phyloP scores from a whole-genome alignment of 37 sponge, comb jelly and placozoan genomes.

The Halisarca cf. caerulea region DNA sequence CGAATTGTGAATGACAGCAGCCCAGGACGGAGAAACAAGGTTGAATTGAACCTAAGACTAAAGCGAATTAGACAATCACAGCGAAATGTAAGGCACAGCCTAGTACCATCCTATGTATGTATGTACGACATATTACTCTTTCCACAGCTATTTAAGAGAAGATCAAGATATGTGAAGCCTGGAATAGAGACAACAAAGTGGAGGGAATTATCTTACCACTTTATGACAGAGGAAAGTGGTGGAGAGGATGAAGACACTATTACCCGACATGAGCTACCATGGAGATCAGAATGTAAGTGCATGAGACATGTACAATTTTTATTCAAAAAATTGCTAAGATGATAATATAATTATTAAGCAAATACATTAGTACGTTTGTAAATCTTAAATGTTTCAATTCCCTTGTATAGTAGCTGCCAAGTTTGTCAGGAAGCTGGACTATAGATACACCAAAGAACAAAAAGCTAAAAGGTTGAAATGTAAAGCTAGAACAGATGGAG shows the following conservation, averaged over 20 bases:
- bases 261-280: not conserved
- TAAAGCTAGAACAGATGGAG: too few relatives aligned
- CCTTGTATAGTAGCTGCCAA: too few relatives aligned
- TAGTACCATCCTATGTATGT: too few relatives aligned
- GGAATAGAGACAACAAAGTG: not conserved
- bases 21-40: not conserved
- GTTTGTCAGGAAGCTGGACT: too few relatives aligned
- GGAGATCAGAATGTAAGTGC: slow-evolving; percentile 21
- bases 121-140: not conserved
- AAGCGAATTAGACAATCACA: not conserved
- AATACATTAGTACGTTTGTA: too few relatives aligned
- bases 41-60: not conserved
- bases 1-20: slow-evolving; percentile 1
- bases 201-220: slow-evolving; percentile 1
- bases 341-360: too few relatives aligned
- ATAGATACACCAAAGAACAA: too few relatives aligned
- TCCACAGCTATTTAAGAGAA: slow-evolving; percentile 9
- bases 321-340: too few relatives aligned
- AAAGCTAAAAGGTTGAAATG: too few relatives aligned
- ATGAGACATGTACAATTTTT: too few relatives aligned
- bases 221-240: slow-evolving; percentile 24
- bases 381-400: too few relatives aligned
- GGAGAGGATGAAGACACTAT: not conserved
- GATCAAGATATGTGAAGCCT: not conserved
- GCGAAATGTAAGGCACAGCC: not conserved